Evolutionary conservation across 2,888 invertebrate species (phyloP).

Genomic region (Kryphioiulus occultus): DNA sequence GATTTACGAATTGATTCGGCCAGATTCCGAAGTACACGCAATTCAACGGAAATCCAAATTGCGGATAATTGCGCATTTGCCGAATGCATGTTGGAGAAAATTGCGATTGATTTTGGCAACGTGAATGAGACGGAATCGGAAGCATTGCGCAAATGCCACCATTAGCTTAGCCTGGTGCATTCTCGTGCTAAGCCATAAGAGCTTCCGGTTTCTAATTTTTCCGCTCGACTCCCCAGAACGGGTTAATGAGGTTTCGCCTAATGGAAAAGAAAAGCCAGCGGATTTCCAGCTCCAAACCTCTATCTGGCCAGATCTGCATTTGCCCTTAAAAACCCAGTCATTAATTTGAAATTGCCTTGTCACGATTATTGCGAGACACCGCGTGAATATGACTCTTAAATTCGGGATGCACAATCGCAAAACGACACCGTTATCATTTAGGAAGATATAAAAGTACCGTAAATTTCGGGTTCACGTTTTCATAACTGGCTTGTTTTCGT

Average conservation of each 20-base stretch:
- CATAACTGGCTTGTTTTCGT: too few relatives aligned
- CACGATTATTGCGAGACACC: not conserved
- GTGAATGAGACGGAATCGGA: conserved; percentile 1
- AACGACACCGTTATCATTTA: not conserved
- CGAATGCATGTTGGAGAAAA: not conserved
- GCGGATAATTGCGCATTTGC: conserved; percentile 27
- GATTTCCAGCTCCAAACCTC: not conserved
- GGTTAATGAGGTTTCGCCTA: conserved; percentile 11
- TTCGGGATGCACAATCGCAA: not conserved
- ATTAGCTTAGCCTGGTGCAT: not conserved
- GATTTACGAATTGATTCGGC: not conserved
- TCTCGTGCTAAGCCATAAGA: conserved; percentile 17
- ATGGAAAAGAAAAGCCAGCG: not conserved
- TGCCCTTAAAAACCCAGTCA: not conserved
- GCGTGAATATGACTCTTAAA: conserved; percentile 16
- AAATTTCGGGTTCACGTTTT: too few relatives aligned
- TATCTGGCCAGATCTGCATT: not conserved
- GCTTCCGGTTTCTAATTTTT: conserved; percentile 24
- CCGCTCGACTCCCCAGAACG: not conserved
- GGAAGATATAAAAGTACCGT: not conserved
- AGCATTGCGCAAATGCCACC: conserved; percentile 28
- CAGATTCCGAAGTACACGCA: not conserved
- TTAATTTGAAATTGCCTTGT: not conserved
- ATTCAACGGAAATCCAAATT: not conserved
- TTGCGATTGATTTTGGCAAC: conserved; percentile 10